These are phyloP conservation scores for Drosophila carrolli DNA, from an alignment of 1,140 invertebrate species.

Conservation along the genomic window DNA sequence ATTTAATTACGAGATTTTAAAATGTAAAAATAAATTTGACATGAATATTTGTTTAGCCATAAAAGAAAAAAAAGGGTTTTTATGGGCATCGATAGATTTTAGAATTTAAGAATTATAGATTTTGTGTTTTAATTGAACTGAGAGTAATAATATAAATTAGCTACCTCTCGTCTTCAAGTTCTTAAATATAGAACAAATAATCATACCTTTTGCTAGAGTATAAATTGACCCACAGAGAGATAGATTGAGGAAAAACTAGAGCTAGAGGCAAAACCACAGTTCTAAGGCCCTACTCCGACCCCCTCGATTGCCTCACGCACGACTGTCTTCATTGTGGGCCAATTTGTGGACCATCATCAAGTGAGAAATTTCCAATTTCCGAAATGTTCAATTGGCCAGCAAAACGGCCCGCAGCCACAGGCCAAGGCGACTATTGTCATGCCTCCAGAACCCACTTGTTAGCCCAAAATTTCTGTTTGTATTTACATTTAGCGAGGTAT, in stretches of 20 bases:
- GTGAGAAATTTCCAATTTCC: slow-evolving; percentile 80
- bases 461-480: slow-evolving; percentile 7
- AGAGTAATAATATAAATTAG: too few species aligned
- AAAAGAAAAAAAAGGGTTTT: too few species aligned
- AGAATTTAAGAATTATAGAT: too few species aligned
- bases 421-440: slow-evolving; percentile 42
- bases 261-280: slow-evolving; percentile 33
- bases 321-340: slow-evolving; percentile 71
- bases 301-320: slow-evolving; percentile 35
- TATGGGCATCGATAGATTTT: too few species aligned
- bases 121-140: too few species aligned
- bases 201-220: background rate
- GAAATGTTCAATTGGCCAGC: slow-evolving; percentile 80
- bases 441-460: background rate
- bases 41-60: too few species aligned
- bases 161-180: too few species aligned
- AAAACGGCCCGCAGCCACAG: slow-evolving; percentile 68
- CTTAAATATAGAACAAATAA: background rate
- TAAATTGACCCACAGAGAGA: slow-evolving; percentile 7
- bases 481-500: slow-evolving; percentile 49
- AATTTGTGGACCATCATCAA: slow-evolving; percentile 77
- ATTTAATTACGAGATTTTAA: too few species aligned
- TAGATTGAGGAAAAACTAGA: slow-evolving; percentile 26
- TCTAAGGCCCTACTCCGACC: background rate
- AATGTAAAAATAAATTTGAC: too few species aligned